Evolutionary conservation across 2,113 vertebrate genomes (phyloP).

Genomic region (Mohoua ochrocephala): DNA sequence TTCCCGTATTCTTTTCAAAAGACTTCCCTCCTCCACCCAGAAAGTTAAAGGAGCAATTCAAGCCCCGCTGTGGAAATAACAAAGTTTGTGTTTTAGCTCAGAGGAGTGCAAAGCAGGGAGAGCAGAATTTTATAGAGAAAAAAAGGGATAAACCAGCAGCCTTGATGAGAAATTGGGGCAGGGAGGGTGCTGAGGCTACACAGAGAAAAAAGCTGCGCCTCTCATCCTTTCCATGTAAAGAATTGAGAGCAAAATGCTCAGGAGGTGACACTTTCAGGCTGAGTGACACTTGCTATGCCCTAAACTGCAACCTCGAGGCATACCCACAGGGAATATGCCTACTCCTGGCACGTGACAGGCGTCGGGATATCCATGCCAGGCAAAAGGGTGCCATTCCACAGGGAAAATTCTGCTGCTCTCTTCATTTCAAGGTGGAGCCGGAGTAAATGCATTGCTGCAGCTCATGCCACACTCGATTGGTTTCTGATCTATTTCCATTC

Average conservation of each 20-base stretch:
- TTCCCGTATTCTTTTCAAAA: background rate
- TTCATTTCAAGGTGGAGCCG: background rate
- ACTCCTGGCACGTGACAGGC: accelerated
- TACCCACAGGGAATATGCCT: background rate
- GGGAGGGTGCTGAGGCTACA: background rate
- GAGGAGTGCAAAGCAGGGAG: background rate
- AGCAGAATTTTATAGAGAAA: background rate
- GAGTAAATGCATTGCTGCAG: background rate
- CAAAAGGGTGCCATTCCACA: background rate
- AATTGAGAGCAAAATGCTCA: background rate
- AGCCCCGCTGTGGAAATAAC: background rate
- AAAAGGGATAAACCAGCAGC: background rate
- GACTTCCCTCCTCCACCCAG: background rate
- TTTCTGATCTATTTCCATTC: background rate
- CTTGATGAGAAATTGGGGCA: background rate
- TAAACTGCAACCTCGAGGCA: background rate
- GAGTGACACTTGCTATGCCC: background rate
- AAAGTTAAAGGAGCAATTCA: background rate
- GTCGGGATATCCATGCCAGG: background rate
- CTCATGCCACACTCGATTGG: background rate
- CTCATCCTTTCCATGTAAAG: background rate
- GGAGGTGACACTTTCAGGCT: background rate
- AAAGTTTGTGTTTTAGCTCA: background rate
- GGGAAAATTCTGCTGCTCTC: background rate
- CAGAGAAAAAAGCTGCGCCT: background rate